phyloP scores from a whole-genome alignment of 1,140 invertebrate genomes.

The Teleogryllus occipitalis region DNA sequence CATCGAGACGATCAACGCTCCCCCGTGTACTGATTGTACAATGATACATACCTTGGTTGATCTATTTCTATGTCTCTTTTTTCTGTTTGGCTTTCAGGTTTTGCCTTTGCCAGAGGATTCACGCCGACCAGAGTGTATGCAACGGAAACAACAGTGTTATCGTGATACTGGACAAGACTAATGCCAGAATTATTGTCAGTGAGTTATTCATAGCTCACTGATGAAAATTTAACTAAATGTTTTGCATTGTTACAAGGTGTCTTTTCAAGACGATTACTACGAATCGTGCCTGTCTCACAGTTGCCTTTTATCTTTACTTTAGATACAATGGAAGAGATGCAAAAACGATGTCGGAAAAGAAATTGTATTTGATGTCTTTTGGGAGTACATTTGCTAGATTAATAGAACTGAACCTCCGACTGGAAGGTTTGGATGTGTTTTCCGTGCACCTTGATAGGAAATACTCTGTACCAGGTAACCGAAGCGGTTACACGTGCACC shows the following conservation, averaged over 20 bases:
- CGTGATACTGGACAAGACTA: slow-evolving; percentile 24
- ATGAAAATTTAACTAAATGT: too few species aligned
- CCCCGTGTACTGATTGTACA: slow-evolving; percentile 26
- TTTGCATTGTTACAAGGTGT: too few species aligned
- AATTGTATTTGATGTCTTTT: background rate
- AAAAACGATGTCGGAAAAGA: background rate
- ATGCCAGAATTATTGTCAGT: background rate
- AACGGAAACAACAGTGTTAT: slow-evolving; percentile 23
- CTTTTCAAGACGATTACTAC: too few species aligned
- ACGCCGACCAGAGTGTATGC: slow-evolving; percentile 13
- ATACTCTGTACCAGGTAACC: background rate
- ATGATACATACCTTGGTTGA: slow-evolving; percentile 22
- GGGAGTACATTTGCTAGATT: background rate
- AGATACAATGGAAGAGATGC: background rate
- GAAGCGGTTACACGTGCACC: background rate
- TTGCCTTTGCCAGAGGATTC: background rate
- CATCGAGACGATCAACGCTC: slow-evolving; percentile 26
- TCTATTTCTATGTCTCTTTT: background rate
- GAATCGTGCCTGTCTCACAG: too few species aligned
- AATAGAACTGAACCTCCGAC: background rate
- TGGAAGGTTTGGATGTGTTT: background rate
- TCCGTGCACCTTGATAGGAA: background rate
- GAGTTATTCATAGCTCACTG: too few species aligned
- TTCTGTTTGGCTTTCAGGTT: background rate
- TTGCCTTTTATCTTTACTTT: background rate